Evolutionary conservation across 1,140 invertebrate species (phyloP).

Genomic region (Leptopilina clavipes): DNA sequence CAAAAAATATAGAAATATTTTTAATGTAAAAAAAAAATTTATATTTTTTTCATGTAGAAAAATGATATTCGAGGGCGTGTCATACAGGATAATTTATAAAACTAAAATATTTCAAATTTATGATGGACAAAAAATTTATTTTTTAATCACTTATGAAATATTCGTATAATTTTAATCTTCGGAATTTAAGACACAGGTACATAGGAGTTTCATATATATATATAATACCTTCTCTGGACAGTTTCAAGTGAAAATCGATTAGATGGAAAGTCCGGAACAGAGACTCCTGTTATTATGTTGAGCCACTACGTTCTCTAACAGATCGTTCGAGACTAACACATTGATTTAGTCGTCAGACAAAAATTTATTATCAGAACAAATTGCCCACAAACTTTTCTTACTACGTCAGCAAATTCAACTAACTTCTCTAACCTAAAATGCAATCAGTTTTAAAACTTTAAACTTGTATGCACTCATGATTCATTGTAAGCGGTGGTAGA

Average conservation of each 20-base stretch:
- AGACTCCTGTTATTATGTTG: conserved; percentile 9
- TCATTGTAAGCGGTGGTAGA: not conserved
- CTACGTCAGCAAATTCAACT: not conserved
- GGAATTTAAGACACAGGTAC: no score
- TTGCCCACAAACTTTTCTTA: conserved; percentile 10
- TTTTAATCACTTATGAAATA: no score
- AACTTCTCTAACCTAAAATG: not conserved
- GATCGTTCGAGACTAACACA: not conserved
- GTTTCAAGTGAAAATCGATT: conserved; percentile 8
- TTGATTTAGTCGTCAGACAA: conserved; percentile 26
- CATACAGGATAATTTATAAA: no score
- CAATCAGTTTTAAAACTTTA: conserved; percentile 18
- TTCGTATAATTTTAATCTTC: no score
- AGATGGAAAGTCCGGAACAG: not conserved
- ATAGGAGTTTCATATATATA: not conserved
- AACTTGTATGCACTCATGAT: not conserved
- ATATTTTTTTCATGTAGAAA: no score
- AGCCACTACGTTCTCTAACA: not conserved
- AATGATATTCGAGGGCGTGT: no score
- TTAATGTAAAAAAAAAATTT: no score
- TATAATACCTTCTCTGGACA: not conserved
- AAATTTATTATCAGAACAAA: conserved; percentile 33
- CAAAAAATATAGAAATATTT: no score
- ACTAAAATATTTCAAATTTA: no score
- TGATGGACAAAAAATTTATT: no score